Conservation (phyloP, 2,113 vertebrate species). For the Dendrocopos noguchii region DNA sequence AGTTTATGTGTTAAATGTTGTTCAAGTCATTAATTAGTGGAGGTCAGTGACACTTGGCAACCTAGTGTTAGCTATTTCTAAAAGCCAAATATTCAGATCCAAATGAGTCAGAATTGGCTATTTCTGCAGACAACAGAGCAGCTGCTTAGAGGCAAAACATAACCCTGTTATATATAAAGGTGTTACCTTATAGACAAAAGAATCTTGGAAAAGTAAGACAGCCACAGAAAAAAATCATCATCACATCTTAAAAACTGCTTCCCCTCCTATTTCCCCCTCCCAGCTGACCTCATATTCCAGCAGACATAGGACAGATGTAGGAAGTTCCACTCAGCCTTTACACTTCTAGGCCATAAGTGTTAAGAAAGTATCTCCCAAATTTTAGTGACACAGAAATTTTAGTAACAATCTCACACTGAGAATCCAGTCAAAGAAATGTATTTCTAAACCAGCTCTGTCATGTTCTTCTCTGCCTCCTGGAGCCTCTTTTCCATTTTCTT, state of each 20-base stretch:
- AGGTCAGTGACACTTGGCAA: background rate
- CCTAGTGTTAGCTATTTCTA: background rate
- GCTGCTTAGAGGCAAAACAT: background rate
- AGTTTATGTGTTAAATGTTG: background rate
- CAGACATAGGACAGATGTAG: background rate
- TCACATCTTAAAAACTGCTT: background rate
- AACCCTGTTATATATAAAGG: background rate
- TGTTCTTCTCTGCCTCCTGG: background rate
- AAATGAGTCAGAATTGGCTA: background rate
- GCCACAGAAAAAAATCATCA: background rate
- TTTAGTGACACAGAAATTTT: background rate
- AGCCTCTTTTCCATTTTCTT: background rate
- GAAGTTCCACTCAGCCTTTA: background rate
- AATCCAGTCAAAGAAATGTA: background rate
- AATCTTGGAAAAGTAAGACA: background rate
- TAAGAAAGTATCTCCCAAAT: background rate
- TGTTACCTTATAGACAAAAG: background rate
- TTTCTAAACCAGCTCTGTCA: background rate
- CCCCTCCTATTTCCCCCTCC: background rate
- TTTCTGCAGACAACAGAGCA: background rate
- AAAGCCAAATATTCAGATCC: background rate
- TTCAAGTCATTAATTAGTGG: background rate
- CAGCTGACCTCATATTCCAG: background rate
- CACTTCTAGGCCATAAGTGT: background rate
- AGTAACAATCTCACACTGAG: background rate